phyloP scores from a whole-genome alignment of 2,113 vertebrate species.

The Condylura cristata region DNA sequence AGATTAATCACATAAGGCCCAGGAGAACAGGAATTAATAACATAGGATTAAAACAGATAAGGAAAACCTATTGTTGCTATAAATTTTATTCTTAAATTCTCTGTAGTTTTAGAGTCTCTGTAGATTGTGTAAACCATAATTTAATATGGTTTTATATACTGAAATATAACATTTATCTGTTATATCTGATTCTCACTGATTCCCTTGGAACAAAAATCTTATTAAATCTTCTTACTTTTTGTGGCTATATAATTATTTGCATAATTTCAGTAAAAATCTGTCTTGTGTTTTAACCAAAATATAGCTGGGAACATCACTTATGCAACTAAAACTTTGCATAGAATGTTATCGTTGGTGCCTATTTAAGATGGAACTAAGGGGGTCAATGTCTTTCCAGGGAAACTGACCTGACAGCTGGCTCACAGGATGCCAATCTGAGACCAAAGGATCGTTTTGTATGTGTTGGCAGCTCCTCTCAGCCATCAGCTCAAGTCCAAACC shows the following conservation, averaged over 20 bases:
- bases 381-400: neutral
- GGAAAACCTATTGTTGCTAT: neutral
- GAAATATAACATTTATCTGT: constrained; percentile 19
- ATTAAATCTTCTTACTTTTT: constrained; percentile 5
- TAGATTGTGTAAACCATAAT: neutral
- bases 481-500: neutral
- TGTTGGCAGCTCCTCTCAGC: neutral
- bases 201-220: neutral
- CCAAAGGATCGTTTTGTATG: neutral
- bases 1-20: neutral
- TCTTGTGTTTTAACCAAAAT: neutral
- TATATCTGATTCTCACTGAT: neutral
- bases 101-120: neutral
- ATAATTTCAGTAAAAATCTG: neutral
- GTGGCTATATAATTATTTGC: neutral
- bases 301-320: constrained; percentile 1
- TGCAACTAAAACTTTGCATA: neutral
- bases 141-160: neutral
- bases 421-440: neutral
- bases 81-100: neutral
- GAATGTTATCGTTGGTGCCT: neutral
- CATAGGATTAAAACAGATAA: neutral
- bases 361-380: neutral
- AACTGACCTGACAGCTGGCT: neutral
- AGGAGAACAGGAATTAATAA: neutral